These are phyloP conservation scores for Xestia xanthographa DNA, from an alignment of 2,888 invertebrate genomes.

Conservation along the genomic window DNA sequence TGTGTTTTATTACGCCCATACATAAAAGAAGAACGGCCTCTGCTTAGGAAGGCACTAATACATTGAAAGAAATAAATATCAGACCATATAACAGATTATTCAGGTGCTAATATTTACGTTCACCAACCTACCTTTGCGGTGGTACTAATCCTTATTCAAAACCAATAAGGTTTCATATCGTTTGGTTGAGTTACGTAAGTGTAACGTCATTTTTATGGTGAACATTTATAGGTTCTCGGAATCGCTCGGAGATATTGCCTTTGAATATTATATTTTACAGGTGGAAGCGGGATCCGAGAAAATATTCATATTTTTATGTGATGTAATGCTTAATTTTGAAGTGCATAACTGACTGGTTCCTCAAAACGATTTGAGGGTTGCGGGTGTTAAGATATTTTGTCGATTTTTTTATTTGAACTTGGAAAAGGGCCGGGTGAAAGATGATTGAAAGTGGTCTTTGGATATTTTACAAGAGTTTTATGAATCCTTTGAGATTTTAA, in stretches of 20 bases:
- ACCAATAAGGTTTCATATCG: conserved; percentile 49
- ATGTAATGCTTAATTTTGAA: conserved; percentile 67
- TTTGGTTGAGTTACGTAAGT: conserved; percentile 19
- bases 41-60: conserved; percentile 62
- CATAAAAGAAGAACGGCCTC: conserved; percentile 59
- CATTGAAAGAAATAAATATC: conserved; percentile 70
- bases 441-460: not conserved
- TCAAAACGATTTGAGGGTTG: conserved; percentile 45
- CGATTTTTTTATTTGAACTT: conserved; percentile 1
- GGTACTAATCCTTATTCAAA: conserved; percentile 7
- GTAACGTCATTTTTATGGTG: conserved; percentile 74
- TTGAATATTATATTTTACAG: conserved; percentile 73
- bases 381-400: conserved; percentile 30
- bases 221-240: conserved; percentile 75
- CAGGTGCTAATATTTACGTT: conserved; percentile 70
- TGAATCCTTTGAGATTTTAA: not conserved
- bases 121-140: conserved; percentile 46
- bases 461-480: conserved; percentile 1
- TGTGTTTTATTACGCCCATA: conserved; percentile 58
- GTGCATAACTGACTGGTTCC: conserved; percentile 51
- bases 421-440: not conserved
- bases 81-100: conserved; percentile 70
- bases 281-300: conserved; percentile 65
- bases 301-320: conserved; percentile 63
- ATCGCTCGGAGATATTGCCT: conserved; percentile 72